Conservation (phyloP, 2,888 invertebrate genomes). For the Heliconius ethilla region DNA sequence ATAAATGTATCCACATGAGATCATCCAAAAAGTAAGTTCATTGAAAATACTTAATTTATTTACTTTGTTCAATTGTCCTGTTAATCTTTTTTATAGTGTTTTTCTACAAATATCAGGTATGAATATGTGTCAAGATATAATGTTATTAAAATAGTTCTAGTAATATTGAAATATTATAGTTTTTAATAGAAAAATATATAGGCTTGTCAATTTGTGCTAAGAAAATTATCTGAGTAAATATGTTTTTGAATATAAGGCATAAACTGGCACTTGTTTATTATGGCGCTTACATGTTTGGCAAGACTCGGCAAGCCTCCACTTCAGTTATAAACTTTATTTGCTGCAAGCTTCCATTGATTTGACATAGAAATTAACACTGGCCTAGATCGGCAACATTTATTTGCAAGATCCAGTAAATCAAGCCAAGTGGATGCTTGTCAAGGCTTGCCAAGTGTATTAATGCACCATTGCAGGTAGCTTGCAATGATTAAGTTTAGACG, state of each 20-base stretch:
- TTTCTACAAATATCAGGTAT: not conserved
- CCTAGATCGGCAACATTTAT: no score
- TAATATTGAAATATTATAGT: slow-evolving; percentile 18
- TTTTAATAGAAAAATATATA: slow-evolving; percentile 23
- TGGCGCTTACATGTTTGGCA: not conserved
- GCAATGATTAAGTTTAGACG: slow-evolving; percentile 39
- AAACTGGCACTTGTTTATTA: slow-evolving; percentile 32
- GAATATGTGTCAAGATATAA: slow-evolving; percentile 14
- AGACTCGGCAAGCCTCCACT: not conserved
- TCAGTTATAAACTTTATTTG: no score
- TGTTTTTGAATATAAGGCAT: slow-evolving; percentile 29
- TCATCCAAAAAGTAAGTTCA: not conserved
- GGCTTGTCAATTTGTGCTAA: slow-evolving; percentile 32
- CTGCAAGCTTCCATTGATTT: no score
- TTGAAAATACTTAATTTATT: not conserved
- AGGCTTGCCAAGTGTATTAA: not conserved
- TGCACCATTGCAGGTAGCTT: slow-evolving; percentile 37
- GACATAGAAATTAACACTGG: no score
- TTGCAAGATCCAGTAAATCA: no score
- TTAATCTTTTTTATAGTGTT: not conserved
- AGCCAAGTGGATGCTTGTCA: no score
- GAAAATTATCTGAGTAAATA: slow-evolving; percentile 13
- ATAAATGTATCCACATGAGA: not conserved
- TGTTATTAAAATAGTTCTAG: slow-evolving; percentile 12
- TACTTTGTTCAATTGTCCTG: not conserved